Evolutionary conservation across 2,888 invertebrate species (phyloP).

Genomic region (Rhagonycha fulva): DNA sequence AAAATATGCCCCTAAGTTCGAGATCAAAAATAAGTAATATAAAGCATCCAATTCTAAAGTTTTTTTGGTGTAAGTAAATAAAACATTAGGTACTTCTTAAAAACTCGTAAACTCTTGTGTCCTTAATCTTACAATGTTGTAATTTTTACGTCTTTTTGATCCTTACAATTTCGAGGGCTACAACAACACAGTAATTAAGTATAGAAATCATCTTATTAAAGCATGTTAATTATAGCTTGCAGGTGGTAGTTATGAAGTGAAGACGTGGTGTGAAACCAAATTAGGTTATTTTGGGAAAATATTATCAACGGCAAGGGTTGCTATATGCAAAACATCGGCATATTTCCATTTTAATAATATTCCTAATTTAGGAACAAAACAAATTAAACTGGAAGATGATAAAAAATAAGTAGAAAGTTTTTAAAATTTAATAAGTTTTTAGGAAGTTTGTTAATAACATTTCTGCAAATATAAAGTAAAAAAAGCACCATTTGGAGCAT

Average conservation of each 20-base stretch:
- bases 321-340: neutral
- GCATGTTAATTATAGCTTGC: conserved; percentile 38
- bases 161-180: neutral
- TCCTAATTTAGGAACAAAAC: neutral
- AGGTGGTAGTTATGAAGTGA: conserved; percentile 37
- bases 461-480: neutral
- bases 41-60: neutral
- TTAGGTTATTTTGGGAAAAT: conserved; percentile 29
- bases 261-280: conserved; percentile 39
- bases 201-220: conserved; percentile 28
- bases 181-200: neutral
- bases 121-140: neutral
- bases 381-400: neutral
- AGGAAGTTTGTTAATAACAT: neutral
- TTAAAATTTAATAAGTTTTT: neutral
- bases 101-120: neutral
- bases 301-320: conserved; percentile 17
- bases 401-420: neutral
- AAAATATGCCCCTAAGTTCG: neutral
- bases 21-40: neutral
- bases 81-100: neutral
- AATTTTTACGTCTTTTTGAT: neutral
- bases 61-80: neutral
- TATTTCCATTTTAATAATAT: neutral
- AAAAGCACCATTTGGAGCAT: neutral